phyloP scores from a whole-genome alignment of 2,797 vertebrate species.

The Karalla daura region DNA sequence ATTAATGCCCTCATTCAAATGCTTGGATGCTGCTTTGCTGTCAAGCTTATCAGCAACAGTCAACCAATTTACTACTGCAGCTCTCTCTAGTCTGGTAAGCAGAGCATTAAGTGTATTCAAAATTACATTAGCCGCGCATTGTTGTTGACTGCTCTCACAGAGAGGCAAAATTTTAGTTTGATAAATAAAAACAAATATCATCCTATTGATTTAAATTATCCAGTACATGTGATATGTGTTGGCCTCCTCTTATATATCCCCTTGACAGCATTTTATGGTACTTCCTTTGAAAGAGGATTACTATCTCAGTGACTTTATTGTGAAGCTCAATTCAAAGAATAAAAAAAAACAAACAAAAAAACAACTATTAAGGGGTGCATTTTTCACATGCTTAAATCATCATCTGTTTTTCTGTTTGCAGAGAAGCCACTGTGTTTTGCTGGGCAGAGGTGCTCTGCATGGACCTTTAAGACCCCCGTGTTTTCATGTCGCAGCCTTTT shows the following conservation, averaged over 20 bases:
- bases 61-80: conserved; percentile 62
- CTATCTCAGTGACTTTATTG: neutral
- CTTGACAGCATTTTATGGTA: no score
- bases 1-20: conserved; percentile 72
- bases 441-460: conserved; percentile 40
- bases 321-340: neutral
- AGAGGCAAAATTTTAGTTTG: conserved; percentile 49
- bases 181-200: conserved; percentile 55
- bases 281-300: conserved; percentile 8
- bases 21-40: conserved; percentile 62
- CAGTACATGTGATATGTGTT: neutral
- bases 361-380: conserved; percentile 36
- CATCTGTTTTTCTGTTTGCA: conserved; percentile 60
- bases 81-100: conserved; percentile 54
- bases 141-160: conserved; percentile 49
- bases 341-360: conserved; percentile 38
- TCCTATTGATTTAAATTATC: conserved; percentile 27
- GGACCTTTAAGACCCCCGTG: conserved; percentile 44
- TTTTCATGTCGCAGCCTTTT: conserved; percentile 43
- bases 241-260: no score
- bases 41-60: conserved; percentile 71
- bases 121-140: conserved; percentile 55
- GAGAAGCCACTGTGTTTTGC: conserved; percentile 41
- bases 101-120: conserved; percentile 58
- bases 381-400: conserved; percentile 59